A percentile compares a stretch with the other conserved stretches of the same genome.
phyloP scores from a whole-genome alignment of 2,113 vertebrate species.

The Paradoxurus hermaphroditus region DNA sequence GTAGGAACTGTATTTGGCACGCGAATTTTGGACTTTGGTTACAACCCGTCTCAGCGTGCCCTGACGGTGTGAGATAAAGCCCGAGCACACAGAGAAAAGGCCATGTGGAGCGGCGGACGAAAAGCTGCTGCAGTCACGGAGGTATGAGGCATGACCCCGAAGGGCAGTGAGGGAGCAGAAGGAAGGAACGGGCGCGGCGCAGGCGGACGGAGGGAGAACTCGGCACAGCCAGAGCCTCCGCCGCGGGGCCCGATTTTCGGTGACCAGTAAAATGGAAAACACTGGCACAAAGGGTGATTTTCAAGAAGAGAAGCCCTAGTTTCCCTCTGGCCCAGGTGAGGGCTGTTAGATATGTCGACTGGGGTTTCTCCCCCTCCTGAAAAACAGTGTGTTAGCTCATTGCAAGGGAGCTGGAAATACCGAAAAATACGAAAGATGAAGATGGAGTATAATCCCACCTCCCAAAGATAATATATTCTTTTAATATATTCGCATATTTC shows the following conservation, averaged over 20 bases:
- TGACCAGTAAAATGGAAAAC: background rate
- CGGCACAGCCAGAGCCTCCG: background rate
- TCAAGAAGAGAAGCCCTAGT: background rate
- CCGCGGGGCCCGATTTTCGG: rapidly evolving
- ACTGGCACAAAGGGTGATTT: background rate
- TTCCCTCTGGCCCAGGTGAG: background rate
- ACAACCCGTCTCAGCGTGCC: background rate
- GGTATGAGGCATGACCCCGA: too few relatives aligned
- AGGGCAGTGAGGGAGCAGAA: background rate
- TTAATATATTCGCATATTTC: background rate
- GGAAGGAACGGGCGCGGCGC: rapidly evolving
- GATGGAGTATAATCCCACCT: background rate
- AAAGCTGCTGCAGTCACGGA: background rate
- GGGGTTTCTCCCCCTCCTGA: background rate
- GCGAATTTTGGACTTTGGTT: background rate
- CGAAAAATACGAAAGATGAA: background rate
- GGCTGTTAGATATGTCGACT: background rate
- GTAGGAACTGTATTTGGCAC: too few relatives aligned
- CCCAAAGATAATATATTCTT: background rate
- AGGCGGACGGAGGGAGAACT: background rate
- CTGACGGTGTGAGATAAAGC: background rate
- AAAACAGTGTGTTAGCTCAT: background rate
- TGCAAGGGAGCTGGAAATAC: background rate
- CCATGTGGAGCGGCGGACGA: rapidly evolving
- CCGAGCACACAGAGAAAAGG: background rate